Percentiles rank a stretch among this genome's conserved stretches.
Evolutionary conservation across 2,888 invertebrate species (phyloP).

Genomic region (Ochropleura plecta): DNA sequence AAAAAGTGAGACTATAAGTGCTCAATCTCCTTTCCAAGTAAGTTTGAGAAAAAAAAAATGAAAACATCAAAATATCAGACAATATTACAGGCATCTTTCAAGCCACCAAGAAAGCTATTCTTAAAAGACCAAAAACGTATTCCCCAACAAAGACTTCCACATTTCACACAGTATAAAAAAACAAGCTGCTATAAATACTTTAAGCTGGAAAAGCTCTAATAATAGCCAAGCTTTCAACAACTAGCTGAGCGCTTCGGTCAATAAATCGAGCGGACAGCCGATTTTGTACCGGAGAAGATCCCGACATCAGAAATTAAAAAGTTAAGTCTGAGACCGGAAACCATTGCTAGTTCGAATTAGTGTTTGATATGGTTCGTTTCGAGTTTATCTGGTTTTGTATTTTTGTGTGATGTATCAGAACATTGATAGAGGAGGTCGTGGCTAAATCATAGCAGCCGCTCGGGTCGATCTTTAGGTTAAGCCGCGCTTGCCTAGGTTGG

Average conservation of each 20-base stretch:
- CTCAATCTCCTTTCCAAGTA: too few relatives aligned
- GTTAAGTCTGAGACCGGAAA: slow-evolving; percentile 2
- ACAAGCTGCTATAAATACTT: slow-evolving; percentile 28
- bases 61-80: too few relatives aligned
- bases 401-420: background rate
- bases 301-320: slow-evolving; percentile 39
- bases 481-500: too few relatives aligned
- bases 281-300: slow-evolving; percentile 42
- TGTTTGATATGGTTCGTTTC: background rate
- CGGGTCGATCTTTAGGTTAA: too few relatives aligned
- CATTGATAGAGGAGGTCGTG: background rate
- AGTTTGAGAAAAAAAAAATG: too few relatives aligned
- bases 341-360: slow-evolving; percentile 5
- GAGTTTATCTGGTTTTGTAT: background rate
- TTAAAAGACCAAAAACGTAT: background rate
- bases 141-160: background rate
- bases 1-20: too few relatives aligned
- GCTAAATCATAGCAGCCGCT: too few relatives aligned
- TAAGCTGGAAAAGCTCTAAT: slow-evolving; percentile 45
- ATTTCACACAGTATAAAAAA: slow-evolving; percentile 9
- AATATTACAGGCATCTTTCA: background rate
- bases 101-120: background rate
- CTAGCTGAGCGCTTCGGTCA: slow-evolving; percentile 31
- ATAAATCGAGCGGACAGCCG: slow-evolving; percentile 41
- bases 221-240: slow-evolving; percentile 51